Base-by-base conservation (phyloP, 2,113 vertebrate genomes). In the Chaetura pelagica region DNA sequence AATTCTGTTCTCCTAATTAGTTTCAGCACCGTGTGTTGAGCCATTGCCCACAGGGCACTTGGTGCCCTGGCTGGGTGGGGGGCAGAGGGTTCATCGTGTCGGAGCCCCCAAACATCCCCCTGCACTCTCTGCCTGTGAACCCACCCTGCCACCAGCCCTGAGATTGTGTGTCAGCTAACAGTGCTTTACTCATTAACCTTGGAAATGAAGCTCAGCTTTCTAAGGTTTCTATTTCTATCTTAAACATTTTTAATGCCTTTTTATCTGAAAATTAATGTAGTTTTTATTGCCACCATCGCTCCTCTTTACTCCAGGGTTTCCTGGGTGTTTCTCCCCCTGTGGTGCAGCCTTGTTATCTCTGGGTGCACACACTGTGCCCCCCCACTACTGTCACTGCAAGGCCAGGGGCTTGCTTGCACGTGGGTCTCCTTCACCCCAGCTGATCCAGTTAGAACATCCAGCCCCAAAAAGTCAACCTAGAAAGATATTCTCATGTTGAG, bases 261-360 rank as follows among this genome's bases (percentile, higher is more conserved):
- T 97, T 91, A 97, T 96, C 89, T 35, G 10, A 72, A 92, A 96
- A 85, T 94, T 90, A 95, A 95, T 96, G 97, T 94, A 3, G 67
- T 88, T 94, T 96, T 97, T 97, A 97, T 96, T 80, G 76, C 92
- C 3, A 2, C 91, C 94, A 79, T 97, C 86, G 44, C 64, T 97
- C 29, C 0, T 73, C 19, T n/a, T 74, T 58, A 20, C 49, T 78
- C 84, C 57, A 5, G 15, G 46, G 54, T 44, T 85, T 54, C 66
- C 61, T 26, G 35, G 84, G 11, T 8, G 51, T 78, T 83, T 40
- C 59, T 69, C 44, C 72, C 17, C 9, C 30, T 9, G 9, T 34
- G 2, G 24, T 3, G 40, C 44, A 10, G 2, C 78, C 14, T 1
- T 5, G 29, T 35, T 21, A 4, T 15, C 42, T 49, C 67, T n/a